phyloP scores from a whole-genome alignment of 2,797 vertebrate species.

The Vireo griseus region DNA sequence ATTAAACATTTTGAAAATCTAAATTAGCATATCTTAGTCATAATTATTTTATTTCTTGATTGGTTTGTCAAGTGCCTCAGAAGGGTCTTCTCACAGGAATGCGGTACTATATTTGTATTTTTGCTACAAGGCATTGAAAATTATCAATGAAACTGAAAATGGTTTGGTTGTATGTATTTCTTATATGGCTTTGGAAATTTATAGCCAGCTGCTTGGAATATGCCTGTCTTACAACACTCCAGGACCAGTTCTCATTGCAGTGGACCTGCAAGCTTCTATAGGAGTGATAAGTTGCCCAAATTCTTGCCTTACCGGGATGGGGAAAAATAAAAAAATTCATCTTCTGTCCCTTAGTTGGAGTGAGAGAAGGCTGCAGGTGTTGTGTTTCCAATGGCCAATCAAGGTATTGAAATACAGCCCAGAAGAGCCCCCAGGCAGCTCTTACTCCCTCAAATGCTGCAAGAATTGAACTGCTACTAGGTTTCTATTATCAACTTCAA shows the following conservation, averaged over 20 bases:
- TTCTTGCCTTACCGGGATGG: not conserved
- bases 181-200: not conserved
- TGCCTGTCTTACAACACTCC: not conserved
- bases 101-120: not conserved
- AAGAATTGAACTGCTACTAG: not conserved
- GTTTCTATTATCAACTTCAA: constrained; percentile 51
- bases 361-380: not conserved
- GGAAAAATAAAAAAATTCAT: rapidly evolving
- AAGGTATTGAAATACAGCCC: constrained; percentile 37
- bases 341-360: not conserved
- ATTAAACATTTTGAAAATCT: not conserved
- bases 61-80: not conserved
- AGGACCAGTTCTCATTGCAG: not conserved
- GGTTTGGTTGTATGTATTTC: not conserved
- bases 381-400: constrained; percentile 7
- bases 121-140: not conserved
- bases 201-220: not conserved
- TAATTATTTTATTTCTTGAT: constrained; percentile 5
- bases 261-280: not conserved
- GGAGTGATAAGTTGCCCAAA: not conserved
- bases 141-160: not conserved
- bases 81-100: not conserved
- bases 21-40: not conserved
- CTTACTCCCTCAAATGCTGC: constrained; percentile 17
- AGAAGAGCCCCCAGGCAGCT: not conserved